Base-by-base conservation (phyloP, 2,797 vertebrate genomes). In the Tokudaia tokunoshimensis region DNA sequence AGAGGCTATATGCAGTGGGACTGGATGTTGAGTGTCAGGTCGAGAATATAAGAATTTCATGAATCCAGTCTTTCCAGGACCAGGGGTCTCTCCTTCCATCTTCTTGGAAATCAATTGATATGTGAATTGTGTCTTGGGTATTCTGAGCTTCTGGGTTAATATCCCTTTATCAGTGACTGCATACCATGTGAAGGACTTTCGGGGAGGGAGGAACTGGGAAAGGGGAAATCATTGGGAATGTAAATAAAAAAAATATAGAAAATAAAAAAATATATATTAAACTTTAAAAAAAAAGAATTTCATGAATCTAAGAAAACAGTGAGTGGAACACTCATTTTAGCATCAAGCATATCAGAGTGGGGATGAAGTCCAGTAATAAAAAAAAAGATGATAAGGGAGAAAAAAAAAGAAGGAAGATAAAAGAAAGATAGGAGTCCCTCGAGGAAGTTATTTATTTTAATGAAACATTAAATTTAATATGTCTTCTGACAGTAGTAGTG, bases 381-480 rank as follows among this genome's bases (percentile, higher is more conserved):
- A 1, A 57, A 47, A 95, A 72, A n/a, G 63, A 44, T 92, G 8
- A 78, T 29, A 92, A 95, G 9, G 81, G 81, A 22, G 34, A 8
- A 74, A 78, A 80, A 55, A 83, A 41, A 61, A 9, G 5, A 65
- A 75, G 29, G 50, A 88, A 47, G 7, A 24, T 65, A 41, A 85
- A 94, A 84, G 3, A 74, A 74, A 83, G 2, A 96, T 20, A 91
- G 61, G 37, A 84, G 24, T 19, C 12, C 29, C 29, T 85, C 83
- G 44, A 92, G 24, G 24, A 75, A 89, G 34, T 91, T 95, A 89
- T 57, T 83, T 96, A 95, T 91, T 96, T 97, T 63, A 94, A 72
- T 59, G 34, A 47, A n/a, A n/a, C 26, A 59, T 63, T 96, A 92
- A 93, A 74, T 93, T 70, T 92, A 89, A 29, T 57, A n/a, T 89